phyloP scores from a whole-genome alignment of 2,797 vertebrate genomes.

The Spinus olivaceus region DNA sequence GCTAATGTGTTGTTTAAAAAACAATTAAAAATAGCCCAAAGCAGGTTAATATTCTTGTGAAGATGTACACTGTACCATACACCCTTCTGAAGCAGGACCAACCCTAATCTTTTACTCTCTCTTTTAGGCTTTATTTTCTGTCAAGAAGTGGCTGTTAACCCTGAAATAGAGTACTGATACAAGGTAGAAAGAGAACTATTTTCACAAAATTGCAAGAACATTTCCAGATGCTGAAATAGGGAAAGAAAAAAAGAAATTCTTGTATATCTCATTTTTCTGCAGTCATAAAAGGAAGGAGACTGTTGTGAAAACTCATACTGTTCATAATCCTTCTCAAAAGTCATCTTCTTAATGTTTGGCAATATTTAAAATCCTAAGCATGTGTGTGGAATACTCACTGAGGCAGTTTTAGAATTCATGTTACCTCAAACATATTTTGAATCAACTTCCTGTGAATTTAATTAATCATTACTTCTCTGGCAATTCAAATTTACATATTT shows the following conservation, averaged over 20 bases:
- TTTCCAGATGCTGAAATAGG: not conserved
- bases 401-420: not conserved
- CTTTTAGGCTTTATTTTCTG: not conserved
- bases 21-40: not conserved
- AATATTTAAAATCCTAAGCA: not conserved
- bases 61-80: not conserved
- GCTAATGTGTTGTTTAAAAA: not conserved
- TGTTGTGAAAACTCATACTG: not conserved
- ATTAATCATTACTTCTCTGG: conserved; percentile 28
- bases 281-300: not conserved
- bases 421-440: conserved; percentile 3
- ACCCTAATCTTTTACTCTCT: not conserved
- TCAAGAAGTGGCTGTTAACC: not conserved
- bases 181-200: not conserved
- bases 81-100: not conserved
- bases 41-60: not conserved
- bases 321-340: conserved; percentile 16
- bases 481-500: conserved; percentile 10
- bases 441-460: conserved; percentile 18
- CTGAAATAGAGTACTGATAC: not conserved
- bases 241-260: not conserved
- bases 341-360: not conserved
- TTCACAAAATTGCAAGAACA: not conserved
- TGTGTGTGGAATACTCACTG: not conserved
- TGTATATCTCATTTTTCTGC: not conserved